phyloP scores from a whole-genome alignment of 2,797 vertebrate genomes.

The Chaunax sp. region DNA sequence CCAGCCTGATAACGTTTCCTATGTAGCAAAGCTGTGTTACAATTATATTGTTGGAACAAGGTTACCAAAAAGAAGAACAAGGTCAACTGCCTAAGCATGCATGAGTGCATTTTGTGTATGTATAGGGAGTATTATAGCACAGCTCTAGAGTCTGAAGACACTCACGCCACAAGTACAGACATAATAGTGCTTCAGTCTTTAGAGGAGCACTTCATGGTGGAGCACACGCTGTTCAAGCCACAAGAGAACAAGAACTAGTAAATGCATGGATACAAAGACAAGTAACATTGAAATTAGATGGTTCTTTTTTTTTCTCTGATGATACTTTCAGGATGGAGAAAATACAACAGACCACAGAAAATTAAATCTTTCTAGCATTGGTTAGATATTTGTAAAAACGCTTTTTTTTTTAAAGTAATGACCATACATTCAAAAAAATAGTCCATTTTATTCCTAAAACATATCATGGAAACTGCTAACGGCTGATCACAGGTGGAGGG shows the following conservation, averaged over 20 bases:
- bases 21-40: conserved; percentile 42
- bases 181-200: conserved; percentile 58
- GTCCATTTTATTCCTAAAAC: conserved; percentile 49
- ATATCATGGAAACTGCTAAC: conserved; percentile 33
- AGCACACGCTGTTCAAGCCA: conserved; percentile 27
- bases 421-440: conserved; percentile 36
- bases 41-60: conserved; percentile 44
- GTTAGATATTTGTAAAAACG: conserved; percentile 45
- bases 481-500: conserved; percentile 34
- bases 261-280: conserved; percentile 51
- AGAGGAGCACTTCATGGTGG: conserved; percentile 54
- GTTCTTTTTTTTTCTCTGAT: conserved; percentile 29
- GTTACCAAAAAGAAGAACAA: conserved; percentile 44
- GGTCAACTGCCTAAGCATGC: conserved; percentile 57
- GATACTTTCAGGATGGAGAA: conserved; percentile 18
- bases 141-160: conserved; percentile 55
- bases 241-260: conserved; percentile 45
- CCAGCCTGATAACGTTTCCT: conserved; percentile 30
- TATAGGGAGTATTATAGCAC: conserved; percentile 22
- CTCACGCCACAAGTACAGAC: conserved; percentile 61
- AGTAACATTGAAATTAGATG: conserved; percentile 42
- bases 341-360: conserved; percentile 40
- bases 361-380: conserved; percentile 33
- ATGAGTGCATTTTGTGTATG: conserved; percentile 35
- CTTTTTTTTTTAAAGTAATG: conserved; percentile 21